Base-by-base conservation (phyloP, 1,140 invertebrate species). In the Scaptomyza montana region DNA sequence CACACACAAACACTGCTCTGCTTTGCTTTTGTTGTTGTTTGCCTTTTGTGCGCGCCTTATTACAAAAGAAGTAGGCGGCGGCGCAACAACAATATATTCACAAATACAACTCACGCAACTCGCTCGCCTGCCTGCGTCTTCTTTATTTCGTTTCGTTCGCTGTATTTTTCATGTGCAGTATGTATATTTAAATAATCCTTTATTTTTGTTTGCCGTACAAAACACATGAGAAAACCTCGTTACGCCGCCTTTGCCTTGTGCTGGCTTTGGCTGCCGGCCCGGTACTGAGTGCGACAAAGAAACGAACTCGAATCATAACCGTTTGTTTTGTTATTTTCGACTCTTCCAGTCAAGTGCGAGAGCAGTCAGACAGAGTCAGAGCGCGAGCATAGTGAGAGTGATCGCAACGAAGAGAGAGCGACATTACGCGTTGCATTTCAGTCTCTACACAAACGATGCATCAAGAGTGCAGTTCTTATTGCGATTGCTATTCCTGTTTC, bases 41-140 rank as follows among this genome's bases (percentile, higher is more conserved):
- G 64, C 64, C 33, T 62, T 80, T 79, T 77, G 78, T 81, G 62
- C 53, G 51, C 65, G 49, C 49, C 59, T 76, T 78, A 66, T 69
- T 73, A 67, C 65, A 67, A 74, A 55, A 74, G 54, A 67, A 55
- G 74, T 74, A 64, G 78, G 78, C 69, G 77, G 61, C 55, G 55
- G 54, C 55, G 64, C 55, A 63, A 55, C 47, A 70, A 41, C 50
- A 69, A 62, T 62, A 69, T 51, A 62, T 51, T 10, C 13, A 57
- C 43, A 51, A 57, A 12, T 53, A 74, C 45, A 62, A 63, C 73
- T 43, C 45, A 66, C 61, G 67, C 73, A 45, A 66, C 55, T 65
- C 63, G 54, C 43, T 47, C 9, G 53, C 43, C 45, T 49, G 43
- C 9, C 49, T 60, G 49, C 55, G 47, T 71, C 28, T 49, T 49